Base-by-base conservation (phyloP, 2,888 invertebrate species). In the Microdon myrmicae region DNA sequence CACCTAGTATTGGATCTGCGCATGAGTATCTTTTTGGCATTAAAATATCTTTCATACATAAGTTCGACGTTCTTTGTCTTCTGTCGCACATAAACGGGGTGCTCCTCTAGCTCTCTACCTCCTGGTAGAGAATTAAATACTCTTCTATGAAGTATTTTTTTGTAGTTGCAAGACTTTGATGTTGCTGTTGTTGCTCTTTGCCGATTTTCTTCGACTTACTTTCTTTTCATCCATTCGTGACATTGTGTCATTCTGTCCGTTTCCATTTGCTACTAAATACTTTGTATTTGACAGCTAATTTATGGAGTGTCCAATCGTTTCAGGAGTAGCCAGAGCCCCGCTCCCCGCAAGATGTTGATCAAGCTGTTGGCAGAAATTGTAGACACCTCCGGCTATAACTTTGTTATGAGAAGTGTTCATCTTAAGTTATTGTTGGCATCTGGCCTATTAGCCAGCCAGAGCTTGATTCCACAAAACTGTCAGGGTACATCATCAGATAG, bases 301-400 rank as follows among this genome's bases (percentile, higher is more conserved):
- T 74, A 75, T 74, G 68, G 73, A 74, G 74, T 75, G 72, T 68
- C 70, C 70, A 70, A 67, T 68, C n/a, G n/a, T n/a, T n/a, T n/a
- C n/a, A n/a, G n/a, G n/a, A n/a, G n/a, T n/a, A n/a, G n/a, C n/a
- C n/a, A n/a, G n/a, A n/a, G n/a, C n/a, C n/a, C n/a, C n/a, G n/a
- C n/a, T n/a, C n/a, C n/a, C n/a, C n/a, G n/a, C n/a, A n/a, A n/a
- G n/a, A n/a, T n/a, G n/a, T n/a, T n/a, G n/a, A n/a, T n/a, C n/a
- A n/a, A n/a, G n/a, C n/a, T n/a, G n/a, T n/a, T n/a, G n/a, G n/a
- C n/a, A n/a, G n/a, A n/a, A n/a, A n/a, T n/a, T n/a, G n/a, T n/a
- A n/a, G n/a, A n/a, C n/a, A n/a, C n/a, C n/a, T n/a, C n/a, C n/a
- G n/a, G n/a, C n/a, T n/a, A n/a, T n/a, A n/a, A n/a, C n/a, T n/a